A percentile compares a stretch with the other conserved stretches of the same genome.
phyloP scores from a whole-genome alignment of 1,140 invertebrate species.

The Eumeta japonica region DNA sequence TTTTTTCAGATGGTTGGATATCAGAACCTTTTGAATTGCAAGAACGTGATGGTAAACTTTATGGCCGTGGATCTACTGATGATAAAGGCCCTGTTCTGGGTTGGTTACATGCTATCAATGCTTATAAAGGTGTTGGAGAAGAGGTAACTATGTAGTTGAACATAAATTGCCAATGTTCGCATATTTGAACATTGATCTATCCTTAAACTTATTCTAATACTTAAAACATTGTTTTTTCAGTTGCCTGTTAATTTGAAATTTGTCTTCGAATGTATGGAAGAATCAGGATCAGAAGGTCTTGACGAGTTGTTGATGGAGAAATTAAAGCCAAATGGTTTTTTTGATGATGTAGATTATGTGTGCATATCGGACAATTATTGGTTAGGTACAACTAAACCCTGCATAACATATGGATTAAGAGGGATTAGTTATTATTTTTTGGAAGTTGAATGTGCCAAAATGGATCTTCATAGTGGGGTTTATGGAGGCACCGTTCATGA shows the following conservation, averaged over 20 bases:
- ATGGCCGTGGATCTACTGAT: constrained; percentile 89
- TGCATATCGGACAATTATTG: constrained; percentile 99
- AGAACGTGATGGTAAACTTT: constrained; percentile 89
- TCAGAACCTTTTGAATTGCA: constrained; percentile 91
- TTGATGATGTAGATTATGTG: constrained; percentile 86
- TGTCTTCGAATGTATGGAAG: constrained; percentile 98
- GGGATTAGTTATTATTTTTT: constrained; percentile 92
- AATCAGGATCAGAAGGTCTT: constrained; percentile 92
- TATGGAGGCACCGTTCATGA: constrained; percentile 87
- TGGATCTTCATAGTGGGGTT: constrained; percentile 94
- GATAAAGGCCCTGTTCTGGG: constrained; percentile 92
- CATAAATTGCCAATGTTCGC: too few species aligned
- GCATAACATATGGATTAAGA: constrained; percentile 93
- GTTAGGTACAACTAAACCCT: constrained; percentile 94
- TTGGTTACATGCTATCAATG: constrained; percentile 93
- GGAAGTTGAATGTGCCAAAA: constrained; percentile 84
- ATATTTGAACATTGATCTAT: too few species aligned
- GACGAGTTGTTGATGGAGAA: constrained; percentile 77
- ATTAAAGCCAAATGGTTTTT: constrained; percentile 65
- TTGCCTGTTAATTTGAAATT: constrained; percentile 96
- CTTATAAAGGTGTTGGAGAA: constrained; percentile 72
- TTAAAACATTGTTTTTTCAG: constrained; percentile 16
- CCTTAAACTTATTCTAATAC: too few species aligned
- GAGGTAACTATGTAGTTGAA: constrained; percentile 44
- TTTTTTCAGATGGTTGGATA: constrained; percentile 90